Conservation (phyloP, 2,113 vertebrate genomes). For the Cyphomyrus discorhynchus region DNA sequence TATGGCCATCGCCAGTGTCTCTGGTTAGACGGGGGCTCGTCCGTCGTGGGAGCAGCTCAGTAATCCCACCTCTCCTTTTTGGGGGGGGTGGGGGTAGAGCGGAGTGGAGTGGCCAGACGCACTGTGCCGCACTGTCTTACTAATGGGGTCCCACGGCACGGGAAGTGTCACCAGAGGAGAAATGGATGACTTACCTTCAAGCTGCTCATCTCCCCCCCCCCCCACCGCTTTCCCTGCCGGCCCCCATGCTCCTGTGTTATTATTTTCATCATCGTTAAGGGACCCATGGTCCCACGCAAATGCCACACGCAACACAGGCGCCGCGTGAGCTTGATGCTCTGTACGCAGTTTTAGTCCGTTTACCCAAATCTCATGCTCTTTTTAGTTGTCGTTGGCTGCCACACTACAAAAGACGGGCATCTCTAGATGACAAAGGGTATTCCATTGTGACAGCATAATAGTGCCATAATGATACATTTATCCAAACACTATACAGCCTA, state of each 20-base stretch:
- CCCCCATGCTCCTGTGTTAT: background rate
- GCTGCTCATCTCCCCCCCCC: slow-evolving; percentile 19
- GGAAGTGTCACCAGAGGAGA: slow-evolving; percentile 42
- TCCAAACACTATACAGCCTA: background rate
- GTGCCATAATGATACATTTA: background rate
- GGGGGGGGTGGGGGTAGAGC: background rate
- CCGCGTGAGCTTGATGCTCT: background rate
- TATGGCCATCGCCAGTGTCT: slow-evolving; percentile 42
- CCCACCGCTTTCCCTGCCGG: too few species aligned
- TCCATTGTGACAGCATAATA: background rate
- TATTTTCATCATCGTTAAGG: slow-evolving; percentile 13
- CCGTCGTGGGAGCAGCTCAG: slow-evolving; percentile 25
- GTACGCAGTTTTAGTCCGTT: background rate
- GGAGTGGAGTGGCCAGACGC: slow-evolving; percentile 42
- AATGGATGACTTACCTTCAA: slow-evolving; percentile 54
- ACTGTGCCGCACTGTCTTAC: slow-evolving; percentile 50
- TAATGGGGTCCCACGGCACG: slow-evolving; percentile 64
- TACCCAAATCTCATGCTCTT: background rate
- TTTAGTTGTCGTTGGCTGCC: background rate
- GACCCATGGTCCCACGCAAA: background rate
- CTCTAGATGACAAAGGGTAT: background rate
- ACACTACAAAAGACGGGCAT: background rate
- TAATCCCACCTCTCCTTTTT: slow-evolving; percentile 36
- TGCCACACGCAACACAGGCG: background rate
- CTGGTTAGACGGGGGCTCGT: slow-evolving; percentile 53